Conservation (phyloP, 2,113 vertebrate species). For the Accipiter cooperii region DNA sequence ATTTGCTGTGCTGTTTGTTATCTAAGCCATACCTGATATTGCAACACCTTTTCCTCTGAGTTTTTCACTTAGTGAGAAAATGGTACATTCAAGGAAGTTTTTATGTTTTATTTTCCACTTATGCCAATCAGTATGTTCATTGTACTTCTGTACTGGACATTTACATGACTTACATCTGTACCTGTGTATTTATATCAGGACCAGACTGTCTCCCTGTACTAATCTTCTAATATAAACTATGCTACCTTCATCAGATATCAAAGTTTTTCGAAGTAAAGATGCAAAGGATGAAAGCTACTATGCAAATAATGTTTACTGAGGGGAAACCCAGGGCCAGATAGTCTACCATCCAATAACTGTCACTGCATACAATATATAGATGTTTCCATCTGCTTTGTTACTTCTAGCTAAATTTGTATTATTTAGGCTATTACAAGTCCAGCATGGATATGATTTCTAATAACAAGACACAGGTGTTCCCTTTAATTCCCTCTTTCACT, state of each 20-base stretch:
- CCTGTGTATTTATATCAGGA: neutral
- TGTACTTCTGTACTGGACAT: fast-evolving
- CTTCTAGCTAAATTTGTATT: conserved; percentile 49
- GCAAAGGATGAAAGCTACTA: neutral
- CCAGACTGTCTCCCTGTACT: neutral
- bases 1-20: neutral
- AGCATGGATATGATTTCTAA: conserved; percentile 49
- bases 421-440: conserved; percentile 52
- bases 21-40: neutral
- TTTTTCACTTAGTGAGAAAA: neutral
- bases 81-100: neutral
- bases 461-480: conserved; percentile 61
- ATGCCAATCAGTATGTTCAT: neutral
- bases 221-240: neutral
- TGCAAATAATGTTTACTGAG: neutral
- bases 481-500: conserved; percentile 39
- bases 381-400: conserved; percentile 40
- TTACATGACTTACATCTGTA: neutral
- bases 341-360: neutral
- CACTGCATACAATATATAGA: neutral
- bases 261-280: neutral
- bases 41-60: neutral
- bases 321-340: neutral
- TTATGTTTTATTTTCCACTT: neutral
- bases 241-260: neutral